Base-by-base conservation (phyloP, 1,140 invertebrate species). In the Drosophila sp. region DNA sequence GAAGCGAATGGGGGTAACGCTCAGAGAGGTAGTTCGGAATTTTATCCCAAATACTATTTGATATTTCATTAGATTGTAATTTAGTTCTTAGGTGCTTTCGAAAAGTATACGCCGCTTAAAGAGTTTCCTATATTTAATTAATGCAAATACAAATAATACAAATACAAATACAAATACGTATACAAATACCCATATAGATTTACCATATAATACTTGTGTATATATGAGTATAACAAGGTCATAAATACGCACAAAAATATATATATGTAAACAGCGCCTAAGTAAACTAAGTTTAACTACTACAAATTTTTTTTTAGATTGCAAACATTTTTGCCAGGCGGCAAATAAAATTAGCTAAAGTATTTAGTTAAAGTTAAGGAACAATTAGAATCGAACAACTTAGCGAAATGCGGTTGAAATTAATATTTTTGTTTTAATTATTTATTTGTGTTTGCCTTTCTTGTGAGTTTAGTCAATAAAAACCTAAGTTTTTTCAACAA, bases 21-120 rank as follows among this genome's bases (percentile, higher is more conserved):
- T 70, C 63, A 43, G 69, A 50, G 69, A 65, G 48, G 41, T 46
- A 46, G 58, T 50, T 51, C 61, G 40, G 72, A 87, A 87, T 80
- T 89, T 80, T 76, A 89, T 83, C 83, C 83, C 83, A 89, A 89
- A 89, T 89, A 89, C 83, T 89, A 89, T 89, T 89, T 89, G 83
- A 89, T 89, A 89, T 89, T 89, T 82, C 70, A 66, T 59, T 87
- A 87, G 82, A 66, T 64, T 51, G 53, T 89, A 87, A 89, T 65
- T 79, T 89, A 89, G 73, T 71, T 81, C 34, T 89, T 87, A 89
- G 83, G 83, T 89, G 83, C 83, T 89, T 89, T 89, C 76, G 83
- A 89, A 89, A 89, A 89, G 83, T 89, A 89, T 89, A 89, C 83
- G 83, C 79, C 79, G 83, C 83, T 87, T 83, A 78, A 58, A 89